phyloP scores from a whole-genome alignment of 2,888 invertebrate genomes.

The Dorcus parallelipipedus region DNA sequence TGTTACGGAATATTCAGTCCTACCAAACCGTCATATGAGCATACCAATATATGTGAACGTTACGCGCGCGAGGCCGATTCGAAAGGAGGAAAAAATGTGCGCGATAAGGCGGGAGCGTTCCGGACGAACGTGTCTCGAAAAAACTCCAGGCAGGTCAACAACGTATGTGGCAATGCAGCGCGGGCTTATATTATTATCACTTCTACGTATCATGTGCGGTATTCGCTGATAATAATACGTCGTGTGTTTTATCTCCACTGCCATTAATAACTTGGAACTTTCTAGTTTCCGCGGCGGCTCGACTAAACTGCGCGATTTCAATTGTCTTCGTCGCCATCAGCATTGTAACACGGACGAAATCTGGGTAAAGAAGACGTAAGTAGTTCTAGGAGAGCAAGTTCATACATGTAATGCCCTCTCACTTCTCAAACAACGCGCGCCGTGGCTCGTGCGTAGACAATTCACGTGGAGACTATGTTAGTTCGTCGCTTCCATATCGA shows the following conservation, averaged over 20 bases:
- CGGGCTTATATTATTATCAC: too few species aligned
- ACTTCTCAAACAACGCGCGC: slow-evolving; percentile 1
- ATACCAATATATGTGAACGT: slow-evolving; percentile 9
- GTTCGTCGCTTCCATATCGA: neutral
- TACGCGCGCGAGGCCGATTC: slow-evolving; percentile 45
- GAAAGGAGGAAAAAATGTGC: neutral
- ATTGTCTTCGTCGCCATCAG: too few species aligned
- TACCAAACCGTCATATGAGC: slow-evolving; percentile 27
- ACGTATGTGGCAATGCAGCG: neutral
- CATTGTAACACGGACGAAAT: neutral
- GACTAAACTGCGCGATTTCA: too few species aligned
- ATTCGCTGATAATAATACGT: too few species aligned
- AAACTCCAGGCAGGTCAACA: too few species aligned
- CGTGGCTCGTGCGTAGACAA: slow-evolving; percentile 3
- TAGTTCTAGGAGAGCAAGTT: slow-evolving; percentile 1
- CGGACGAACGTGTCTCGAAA: too few species aligned
- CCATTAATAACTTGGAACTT: too few species aligned
- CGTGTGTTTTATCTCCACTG: too few species aligned
- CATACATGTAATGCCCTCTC: neutral
- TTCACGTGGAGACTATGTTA: slow-evolving; percentile 2
- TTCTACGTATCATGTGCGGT: too few species aligned
- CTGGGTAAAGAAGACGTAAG: neutral
- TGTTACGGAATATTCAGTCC: slow-evolving; percentile 35
- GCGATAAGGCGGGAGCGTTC: neutral
- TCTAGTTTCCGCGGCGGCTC: too few species aligned